Conservation (phyloP, 2,797 vertebrate genomes). For the Gouania willdenowi region DNA sequence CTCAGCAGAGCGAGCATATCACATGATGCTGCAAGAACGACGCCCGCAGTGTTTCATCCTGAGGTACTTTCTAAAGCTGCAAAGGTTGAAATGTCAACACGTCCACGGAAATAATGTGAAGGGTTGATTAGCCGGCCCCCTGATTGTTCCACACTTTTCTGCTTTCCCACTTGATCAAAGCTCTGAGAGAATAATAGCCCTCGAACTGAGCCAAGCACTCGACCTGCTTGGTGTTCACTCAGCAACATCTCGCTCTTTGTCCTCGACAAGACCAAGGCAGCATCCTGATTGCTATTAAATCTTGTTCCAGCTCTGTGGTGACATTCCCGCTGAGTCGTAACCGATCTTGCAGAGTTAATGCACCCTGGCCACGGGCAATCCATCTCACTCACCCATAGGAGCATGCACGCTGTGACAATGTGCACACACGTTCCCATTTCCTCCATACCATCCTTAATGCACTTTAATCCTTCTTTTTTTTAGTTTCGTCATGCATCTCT, state of each 20-base stretch:
- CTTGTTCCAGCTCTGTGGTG: conserved; percentile 55
- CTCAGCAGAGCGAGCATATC: conserved; percentile 88
- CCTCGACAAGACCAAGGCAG: conserved; percentile 37
- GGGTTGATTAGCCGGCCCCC: conserved; percentile 9
- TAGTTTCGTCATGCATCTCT: conserved; percentile 2
- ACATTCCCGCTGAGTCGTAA: conserved; percentile 66
- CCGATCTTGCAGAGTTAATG: conserved; percentile 71
- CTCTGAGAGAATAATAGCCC: conserved; percentile 49
- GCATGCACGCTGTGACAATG: conserved; percentile 10
- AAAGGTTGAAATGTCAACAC: too few species aligned
- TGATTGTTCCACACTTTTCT: conserved; percentile 13
- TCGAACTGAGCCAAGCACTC: conserved; percentile 20
- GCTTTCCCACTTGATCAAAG: conserved; percentile 43
- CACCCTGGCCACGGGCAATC: conserved; percentile 50
- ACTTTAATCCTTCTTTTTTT: conserved; percentile 14
- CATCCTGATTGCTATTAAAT: conserved; percentile 72
- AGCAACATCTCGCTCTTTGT: conserved; percentile 48
- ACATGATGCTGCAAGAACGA: conserved; percentile 89
- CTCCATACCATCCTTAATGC: not conserved
- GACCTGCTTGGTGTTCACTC: conserved; percentile 28
- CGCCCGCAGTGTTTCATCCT: conserved; percentile 89
- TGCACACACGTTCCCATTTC: conserved; percentile 2
- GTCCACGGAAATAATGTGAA: not conserved
- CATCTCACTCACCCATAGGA: conserved; percentile 51
- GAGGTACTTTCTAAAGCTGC: conserved; percentile 72